These are phyloP conservation scores for Amblyopsis rosae DNA, from an alignment of 2,113 vertebrate genomes.

Conservation along the genomic window DNA sequence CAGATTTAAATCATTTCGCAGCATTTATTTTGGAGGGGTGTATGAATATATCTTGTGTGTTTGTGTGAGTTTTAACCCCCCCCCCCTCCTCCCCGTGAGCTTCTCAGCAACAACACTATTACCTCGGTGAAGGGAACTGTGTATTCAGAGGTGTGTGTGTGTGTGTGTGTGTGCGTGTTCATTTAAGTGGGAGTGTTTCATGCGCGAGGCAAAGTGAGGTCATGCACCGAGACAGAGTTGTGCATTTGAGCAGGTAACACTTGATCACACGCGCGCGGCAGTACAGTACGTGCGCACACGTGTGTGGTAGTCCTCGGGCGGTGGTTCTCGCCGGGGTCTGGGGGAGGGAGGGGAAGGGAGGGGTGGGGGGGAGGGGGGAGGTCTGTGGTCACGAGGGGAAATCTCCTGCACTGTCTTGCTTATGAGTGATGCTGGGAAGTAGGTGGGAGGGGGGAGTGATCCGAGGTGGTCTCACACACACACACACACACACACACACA, in stretches of 20 bases:
- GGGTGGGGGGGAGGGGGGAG: slow-evolving; percentile 8
- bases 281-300: slow-evolving; percentile 4
- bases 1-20: slow-evolving; percentile 59
- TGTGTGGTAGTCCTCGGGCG: slow-evolving; percentile 53
- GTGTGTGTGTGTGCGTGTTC: slow-evolving; percentile 43
- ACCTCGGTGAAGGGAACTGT: slow-evolving; percentile 35
- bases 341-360: background rate
- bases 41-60: slow-evolving; percentile 53
- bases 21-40: slow-evolving; percentile 26
- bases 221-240: slow-evolving; percentile 36
- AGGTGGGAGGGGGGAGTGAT: slow-evolving; percentile 67
- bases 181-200: slow-evolving; percentile 23
- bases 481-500: slow-evolving; percentile 32
- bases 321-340: slow-evolving; percentile 54
- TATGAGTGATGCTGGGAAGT: slow-evolving; percentile 69
- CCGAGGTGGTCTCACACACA: slow-evolving; percentile 70
- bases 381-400: slow-evolving; percentile 54
- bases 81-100: slow-evolving; percentile 34
- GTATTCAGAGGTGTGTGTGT: slow-evolving; percentile 39
- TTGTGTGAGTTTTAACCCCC: slow-evolving; percentile 55
- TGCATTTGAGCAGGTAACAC: slow-evolving; percentile 25
- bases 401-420: slow-evolving; percentile 56
- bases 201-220: slow-evolving; percentile 18
- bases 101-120: slow-evolving; percentile 44
- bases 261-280: slow-evolving; percentile 2